Evolutionary conservation across 2,888 invertebrate genomes (phyloP), one percentile per base, ranked within the genome.

Genomic region (Cosmorhoe ocellata): DNA sequence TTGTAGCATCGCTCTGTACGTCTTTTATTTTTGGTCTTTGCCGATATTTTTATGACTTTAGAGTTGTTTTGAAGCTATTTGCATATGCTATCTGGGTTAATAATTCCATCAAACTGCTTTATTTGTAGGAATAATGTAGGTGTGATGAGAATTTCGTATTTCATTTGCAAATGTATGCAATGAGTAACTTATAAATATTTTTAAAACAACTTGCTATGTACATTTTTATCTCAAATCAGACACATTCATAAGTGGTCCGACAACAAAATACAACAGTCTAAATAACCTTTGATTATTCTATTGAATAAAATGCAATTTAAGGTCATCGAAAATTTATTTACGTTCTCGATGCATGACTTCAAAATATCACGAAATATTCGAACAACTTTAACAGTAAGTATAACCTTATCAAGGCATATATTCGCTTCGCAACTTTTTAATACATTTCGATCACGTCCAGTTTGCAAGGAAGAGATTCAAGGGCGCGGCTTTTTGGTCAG

Each of bases 1-100:
- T 54, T 56, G 45, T 43, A 58, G 39, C 53, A 54, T 58, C 49
- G 53, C 56, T 56, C 55, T 54, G 50, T 52, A 44, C 36, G 18
- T 18, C 48, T 48, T 53, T 45, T 53, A 53, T 53, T 53, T 52
- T 49, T 53, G 34, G 48, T 56, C 37, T 47, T 48, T 51, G 47
- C 40, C 56, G 47, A 56, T 56, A 56, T 56, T 56, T 56, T 51
- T 56, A 50, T 45, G 45, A 48, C 48, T 53, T 44, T 37, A 56
- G 37, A 48, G 41, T n/a, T 45, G 37, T 49, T 54, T 54, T 41
- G 18, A 22, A 46, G 46, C 31, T 39, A 43, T 53, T 53, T 45
- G 41, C 41, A 47, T 38, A 37, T 22, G 24, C 36, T 44, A 45
- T 53, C 53, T 41, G 37, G 31, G 39, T 48, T 48, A 48, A 53